These are phyloP conservation scores for Nipponacmea schrenckii DNA, from an alignment of 2,888 invertebrate species.

Conservation along the genomic window DNA sequence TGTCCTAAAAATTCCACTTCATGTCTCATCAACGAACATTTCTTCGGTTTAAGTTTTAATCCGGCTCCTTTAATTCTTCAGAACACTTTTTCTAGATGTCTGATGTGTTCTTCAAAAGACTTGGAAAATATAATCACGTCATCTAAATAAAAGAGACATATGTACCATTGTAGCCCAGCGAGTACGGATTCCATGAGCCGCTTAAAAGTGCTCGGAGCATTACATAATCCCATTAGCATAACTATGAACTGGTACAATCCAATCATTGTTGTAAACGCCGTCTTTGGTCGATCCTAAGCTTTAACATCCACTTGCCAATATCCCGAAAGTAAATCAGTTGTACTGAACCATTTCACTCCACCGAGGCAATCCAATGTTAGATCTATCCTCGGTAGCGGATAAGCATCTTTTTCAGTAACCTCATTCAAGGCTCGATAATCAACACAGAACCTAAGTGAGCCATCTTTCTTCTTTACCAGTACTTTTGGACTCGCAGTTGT, in stretches of 20 bases:
- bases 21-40: conserved; percentile 11
- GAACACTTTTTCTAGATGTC: conserved; percentile 13
- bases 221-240: neutral
- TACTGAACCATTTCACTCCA: neutral
- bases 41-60: conserved; percentile 16
- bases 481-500: neutral
- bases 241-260: neutral
- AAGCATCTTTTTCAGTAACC: too few relatives aligned
- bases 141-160: neutral
- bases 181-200: neutral
- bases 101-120: conserved; percentile 17
- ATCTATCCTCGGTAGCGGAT: neutral
- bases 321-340: neutral
- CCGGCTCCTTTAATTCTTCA: conserved; percentile 8
- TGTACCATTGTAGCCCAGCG: neutral
- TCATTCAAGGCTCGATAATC: too few relatives aligned
- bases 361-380: neutral
- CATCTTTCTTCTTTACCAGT: neutral
- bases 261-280: neutral
- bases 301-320: neutral
- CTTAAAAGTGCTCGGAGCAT: neutral
- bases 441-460: too few relatives aligned
- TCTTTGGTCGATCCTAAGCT: neutral
- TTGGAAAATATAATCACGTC: neutral
- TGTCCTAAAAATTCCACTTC: conserved; percentile 18